Percentiles rank a stretch among this genome's conserved stretches.
These are phyloP conservation scores for Nysson spinosus DNA, from an alignment of 2,888 invertebrate species.

Conservation along the genomic window DNA sequence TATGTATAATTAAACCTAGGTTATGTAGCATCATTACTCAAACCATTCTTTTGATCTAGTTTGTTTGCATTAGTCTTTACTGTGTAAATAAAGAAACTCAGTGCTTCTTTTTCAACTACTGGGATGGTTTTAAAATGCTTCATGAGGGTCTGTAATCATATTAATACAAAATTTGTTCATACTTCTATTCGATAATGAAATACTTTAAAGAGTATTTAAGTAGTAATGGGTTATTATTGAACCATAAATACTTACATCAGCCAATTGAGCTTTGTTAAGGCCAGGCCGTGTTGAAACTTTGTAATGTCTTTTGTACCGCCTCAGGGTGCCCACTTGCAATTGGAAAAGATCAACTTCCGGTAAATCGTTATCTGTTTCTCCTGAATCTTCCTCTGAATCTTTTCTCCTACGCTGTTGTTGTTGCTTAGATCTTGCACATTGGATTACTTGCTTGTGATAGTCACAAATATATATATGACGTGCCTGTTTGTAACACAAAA, in stretches of 20 bases:
- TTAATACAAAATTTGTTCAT: too few species aligned
- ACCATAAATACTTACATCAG: slow-evolving; percentile 86
- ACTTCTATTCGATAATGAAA: too few species aligned
- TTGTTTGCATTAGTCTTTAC: slow-evolving; percentile 95
- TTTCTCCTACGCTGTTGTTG: slow-evolving; percentile 83
- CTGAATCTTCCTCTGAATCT: slow-evolving; percentile 96
- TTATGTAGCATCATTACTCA: slow-evolving; percentile 82
- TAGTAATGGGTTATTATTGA: slow-evolving; percentile 4
- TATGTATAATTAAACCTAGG: slow-evolving; percentile 52
- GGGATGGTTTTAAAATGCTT: slow-evolving; percentile 97
- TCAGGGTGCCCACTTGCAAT: slow-evolving; percentile 94
- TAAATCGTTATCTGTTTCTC: slow-evolving; percentile 93
- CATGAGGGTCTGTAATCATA: slow-evolving; percentile 88
- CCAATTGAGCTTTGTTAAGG: slow-evolving; percentile 95
- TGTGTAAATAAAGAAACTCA: slow-evolving; percentile 97
- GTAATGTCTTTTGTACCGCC: slow-evolving; percentile 95
- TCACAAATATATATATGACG: slow-evolving; percentile 98
- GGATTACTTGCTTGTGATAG: slow-evolving; percentile 96
- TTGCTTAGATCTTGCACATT: slow-evolving; percentile 95
- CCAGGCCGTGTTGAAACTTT: slow-evolving; percentile 95
- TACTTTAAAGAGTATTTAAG: too few species aligned
- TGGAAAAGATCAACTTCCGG: slow-evolving; percentile 97
- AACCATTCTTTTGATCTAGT: slow-evolving; percentile 89
- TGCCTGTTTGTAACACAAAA: slow-evolving; percentile 81
- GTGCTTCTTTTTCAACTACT: slow-evolving; percentile 95